phyloP scores from a whole-genome alignment of 2,113 vertebrate genomes.

The Chionis minor region DNA sequence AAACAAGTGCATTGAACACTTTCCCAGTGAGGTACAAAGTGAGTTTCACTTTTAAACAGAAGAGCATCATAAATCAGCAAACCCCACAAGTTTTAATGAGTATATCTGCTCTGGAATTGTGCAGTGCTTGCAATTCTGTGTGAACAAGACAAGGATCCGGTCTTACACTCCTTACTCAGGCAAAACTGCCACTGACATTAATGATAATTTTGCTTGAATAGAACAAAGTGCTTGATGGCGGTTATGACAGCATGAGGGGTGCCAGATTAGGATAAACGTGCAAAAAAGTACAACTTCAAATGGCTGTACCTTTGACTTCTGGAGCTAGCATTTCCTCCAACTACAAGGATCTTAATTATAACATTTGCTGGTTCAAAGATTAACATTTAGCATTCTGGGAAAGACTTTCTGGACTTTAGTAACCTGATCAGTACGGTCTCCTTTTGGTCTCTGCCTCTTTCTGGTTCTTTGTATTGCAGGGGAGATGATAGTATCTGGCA shows the following conservation, averaged over 20 bases:
- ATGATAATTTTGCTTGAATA: conserved; percentile 50
- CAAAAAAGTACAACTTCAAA: conserved; percentile 41
- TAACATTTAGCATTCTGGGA: conserved; percentile 71
- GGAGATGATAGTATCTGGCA: conserved; percentile 90
- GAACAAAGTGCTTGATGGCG: conserved; percentile 21
- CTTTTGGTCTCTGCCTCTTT: conserved; percentile 65
- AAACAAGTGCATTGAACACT: conserved; percentile 31
- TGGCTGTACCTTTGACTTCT: conserved; percentile 54
- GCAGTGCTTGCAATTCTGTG: conserved; percentile 48
- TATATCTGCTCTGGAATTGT: conserved; percentile 47
- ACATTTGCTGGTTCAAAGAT: conserved; percentile 77
- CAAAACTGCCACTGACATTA: conserved; percentile 56
- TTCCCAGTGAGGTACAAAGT: conserved; percentile 7
- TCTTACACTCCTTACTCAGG: conserved; percentile 60
- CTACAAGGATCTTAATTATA: conserved; percentile 74
- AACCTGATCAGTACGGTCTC: conserved; percentile 74
- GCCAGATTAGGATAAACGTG: not conserved
- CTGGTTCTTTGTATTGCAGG: conserved; percentile 80
- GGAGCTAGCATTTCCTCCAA: conserved; percentile 45
- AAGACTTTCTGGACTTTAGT: conserved; percentile 71
- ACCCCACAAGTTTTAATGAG: conserved; percentile 54
- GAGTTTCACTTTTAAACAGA: conserved; percentile 37
- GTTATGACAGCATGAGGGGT: conserved; percentile 32
- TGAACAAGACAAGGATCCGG: conserved; percentile 52
- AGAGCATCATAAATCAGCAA: conserved; percentile 42